Conservation (phyloP, 2,888 invertebrate genomes). For the Drosophila imparisetae region DNA sequence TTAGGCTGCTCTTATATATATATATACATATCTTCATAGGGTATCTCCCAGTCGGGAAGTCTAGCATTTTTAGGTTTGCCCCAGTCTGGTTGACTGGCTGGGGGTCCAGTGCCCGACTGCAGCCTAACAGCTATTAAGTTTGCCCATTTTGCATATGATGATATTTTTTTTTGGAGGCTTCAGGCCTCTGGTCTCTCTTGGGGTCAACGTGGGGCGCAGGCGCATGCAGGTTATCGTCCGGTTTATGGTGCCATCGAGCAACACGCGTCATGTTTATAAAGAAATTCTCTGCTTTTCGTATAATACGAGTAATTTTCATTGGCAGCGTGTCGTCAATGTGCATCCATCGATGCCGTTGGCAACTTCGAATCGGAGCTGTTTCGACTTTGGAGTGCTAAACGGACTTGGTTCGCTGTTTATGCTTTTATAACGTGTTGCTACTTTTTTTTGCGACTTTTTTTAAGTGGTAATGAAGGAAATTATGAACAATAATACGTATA, state of each 20-base stretch:
- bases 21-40: not conserved
- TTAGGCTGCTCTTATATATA: not conserved
- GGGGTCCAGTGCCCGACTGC: slow-evolving; percentile 27
- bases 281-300: slow-evolving; percentile 59
- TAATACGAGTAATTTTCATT: slow-evolving; percentile 64
- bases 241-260: slow-evolving; percentile 68
- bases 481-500: not conserved
- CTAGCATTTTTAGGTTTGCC: not conserved
- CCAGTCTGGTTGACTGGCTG: slow-evolving; percentile 14
- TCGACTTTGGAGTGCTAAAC: slow-evolving; percentile 13
- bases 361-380: slow-evolving; percentile 19
- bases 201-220: slow-evolving; percentile 61
- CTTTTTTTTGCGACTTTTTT: slow-evolving; percentile 24
- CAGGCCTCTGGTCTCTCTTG: slow-evolving; percentile 21
- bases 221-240: slow-evolving; percentile 65
- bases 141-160: slow-evolving; percentile 70
- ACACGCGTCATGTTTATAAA: slow-evolving; percentile 68
- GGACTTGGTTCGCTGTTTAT: slow-evolving; percentile 40
- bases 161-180: slow-evolving; percentile 15
- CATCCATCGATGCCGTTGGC: slow-evolving; percentile 53
- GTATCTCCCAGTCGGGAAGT: not conserved
- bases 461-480: not conserved
- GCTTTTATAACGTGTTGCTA: slow-evolving; percentile 60
- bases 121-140: slow-evolving; percentile 70
- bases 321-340: slow-evolving; percentile 58